A percentile compares a stretch with the other conserved stretches of the same genome.
phyloP scores from a whole-genome alignment of 1,140 invertebrate genomes.

The Sarcophaga peregrina region DNA sequence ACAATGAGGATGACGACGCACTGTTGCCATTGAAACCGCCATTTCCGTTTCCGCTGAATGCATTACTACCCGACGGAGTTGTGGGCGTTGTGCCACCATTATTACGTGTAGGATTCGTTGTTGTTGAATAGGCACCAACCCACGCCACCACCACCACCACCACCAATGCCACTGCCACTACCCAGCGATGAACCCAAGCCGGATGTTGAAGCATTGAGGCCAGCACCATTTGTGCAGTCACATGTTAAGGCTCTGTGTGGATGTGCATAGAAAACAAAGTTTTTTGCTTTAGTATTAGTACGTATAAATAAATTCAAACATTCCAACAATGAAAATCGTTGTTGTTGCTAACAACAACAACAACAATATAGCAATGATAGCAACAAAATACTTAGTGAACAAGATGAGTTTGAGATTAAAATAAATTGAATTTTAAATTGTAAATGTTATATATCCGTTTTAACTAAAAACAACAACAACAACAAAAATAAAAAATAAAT shows the following conservation, averaged over 20 bases:
- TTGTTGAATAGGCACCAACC: constrained; percentile 12
- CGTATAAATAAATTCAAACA: not conserved
- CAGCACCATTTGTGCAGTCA: constrained; percentile 68
- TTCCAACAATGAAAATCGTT: not conserved
- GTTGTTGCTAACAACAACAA: not conserved
- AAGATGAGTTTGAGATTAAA: constrained; percentile 28
- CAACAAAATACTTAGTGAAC: constrained; percentile 19
- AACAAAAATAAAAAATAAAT: not conserved
- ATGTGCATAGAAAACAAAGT: not conserved
- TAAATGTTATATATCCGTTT: constrained; percentile 35
- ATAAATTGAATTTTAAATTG: constrained; percentile 41
- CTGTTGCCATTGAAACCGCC: constrained; percentile 65
- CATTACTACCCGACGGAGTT: constrained; percentile 60
- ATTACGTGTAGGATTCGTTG: constrained; percentile 61
- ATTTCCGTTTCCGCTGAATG: constrained; percentile 52
- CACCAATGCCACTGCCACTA: constrained; percentile 50
- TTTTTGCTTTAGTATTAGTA: not conserved
- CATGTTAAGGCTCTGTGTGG: constrained; percentile 61
- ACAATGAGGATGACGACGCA: constrained; percentile 57
- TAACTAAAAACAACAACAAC: not conserved
- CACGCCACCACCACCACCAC: constrained; percentile 36
- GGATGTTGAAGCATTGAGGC: constrained; percentile 69
- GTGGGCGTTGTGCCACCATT: constrained; percentile 64
- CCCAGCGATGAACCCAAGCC: constrained; percentile 48
- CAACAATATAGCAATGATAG: not conserved